Evolutionary conservation across 2,797 vertebrate genomes (phyloP), one percentile per base, ranked within the genome.

Genomic region (Danio kyathit): DNA sequence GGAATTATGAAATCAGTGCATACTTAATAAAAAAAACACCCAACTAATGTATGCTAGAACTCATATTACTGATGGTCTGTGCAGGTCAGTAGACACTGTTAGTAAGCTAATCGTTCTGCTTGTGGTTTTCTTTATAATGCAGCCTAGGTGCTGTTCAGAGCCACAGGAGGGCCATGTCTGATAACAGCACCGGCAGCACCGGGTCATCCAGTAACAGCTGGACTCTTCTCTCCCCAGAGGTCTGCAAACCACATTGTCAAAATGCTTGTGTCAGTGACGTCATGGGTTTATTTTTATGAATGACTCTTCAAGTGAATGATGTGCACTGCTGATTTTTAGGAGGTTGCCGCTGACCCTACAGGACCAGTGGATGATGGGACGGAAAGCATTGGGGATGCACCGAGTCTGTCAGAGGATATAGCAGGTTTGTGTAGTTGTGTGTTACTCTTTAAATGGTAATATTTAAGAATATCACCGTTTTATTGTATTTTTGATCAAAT

Each of bases 141-240:
- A 29, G 29, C 29, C 29, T 29, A 84, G 91, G 74, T 91, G 86
- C 90, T 86, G 56, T 61, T 12, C 77, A 69, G 71, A 88, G 87
- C 89, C 92, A 89, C 86, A 43, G 86, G 91, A 77, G 89, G 90
- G 88, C 88, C 76, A 99, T 99, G 97, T 95, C 95, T 5, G 95
- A 96, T 90, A 89, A 94, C 85, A 91, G 90, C 84, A 91, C 90
- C 7, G 93, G 94, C 71, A 94, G 93, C 81, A 92, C 89, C 6
- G 95, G 95, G 81, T 93, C 95, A 76, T 93, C 95, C 0, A 95
- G 92, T 69, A 94, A 95, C 88, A 96, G 94, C 90, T 97, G 96
- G 96, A 96, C 97, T 76, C 93, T 96, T 73, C 93, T 96, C 0
- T 95, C 95, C 48, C 87, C 95, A 0, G 95, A 98, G 96, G 97